A percentile compares a stretch with the other conserved stretches of the same genome.
Conservation (phyloP, 2,113 vertebrate species). For the Oxygymnocypris stewartii region DNA sequence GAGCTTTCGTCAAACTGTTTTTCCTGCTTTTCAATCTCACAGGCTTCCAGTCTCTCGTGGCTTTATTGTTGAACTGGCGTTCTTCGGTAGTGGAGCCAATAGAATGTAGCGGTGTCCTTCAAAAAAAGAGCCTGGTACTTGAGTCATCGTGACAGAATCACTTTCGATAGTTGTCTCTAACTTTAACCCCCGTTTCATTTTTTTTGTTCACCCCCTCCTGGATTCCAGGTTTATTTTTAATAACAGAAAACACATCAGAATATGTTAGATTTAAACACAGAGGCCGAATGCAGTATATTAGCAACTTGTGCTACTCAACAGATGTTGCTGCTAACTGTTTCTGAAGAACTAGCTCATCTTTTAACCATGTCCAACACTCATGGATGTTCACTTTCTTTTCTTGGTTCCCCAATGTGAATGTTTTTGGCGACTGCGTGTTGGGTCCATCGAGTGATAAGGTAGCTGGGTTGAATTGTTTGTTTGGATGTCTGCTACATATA, state of each 20-base stretch:
- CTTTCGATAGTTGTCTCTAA: constrained; percentile 42
- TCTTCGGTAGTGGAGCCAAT: constrained; percentile 42
- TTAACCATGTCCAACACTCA: constrained; percentile 77
- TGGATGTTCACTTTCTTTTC: constrained; percentile 71
- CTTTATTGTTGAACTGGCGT: constrained; percentile 51
- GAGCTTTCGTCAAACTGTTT: constrained; percentile 46
- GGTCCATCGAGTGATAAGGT: constrained; percentile 87
- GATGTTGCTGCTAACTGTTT: constrained; percentile 89
- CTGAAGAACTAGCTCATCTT: constrained; percentile 86
- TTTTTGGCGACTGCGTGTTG: constrained; percentile 79
- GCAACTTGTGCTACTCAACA: constrained; percentile 79
- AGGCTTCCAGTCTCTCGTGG: constrained; percentile 51
- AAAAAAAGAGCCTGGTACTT: constrained; percentile 44
- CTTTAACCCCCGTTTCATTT: constrained; percentile 28
- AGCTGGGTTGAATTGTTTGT: constrained; percentile 86
- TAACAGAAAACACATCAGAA: constrained; percentile 53
- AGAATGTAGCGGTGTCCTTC: constrained; percentile 49
- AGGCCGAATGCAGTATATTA: constrained; percentile 64
- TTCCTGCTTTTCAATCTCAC: constrained; percentile 47
- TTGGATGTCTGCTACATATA: constrained; percentile 96
- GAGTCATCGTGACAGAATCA: constrained; percentile 33
- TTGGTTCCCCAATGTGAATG: constrained; percentile 80
- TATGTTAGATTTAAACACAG: constrained; percentile 58
- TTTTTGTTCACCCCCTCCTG: constrained; percentile 26
- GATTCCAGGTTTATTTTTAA: constrained; percentile 57